Conservation (phyloP, 2,888 invertebrate genomes). For the Tillus elongatus region DNA sequence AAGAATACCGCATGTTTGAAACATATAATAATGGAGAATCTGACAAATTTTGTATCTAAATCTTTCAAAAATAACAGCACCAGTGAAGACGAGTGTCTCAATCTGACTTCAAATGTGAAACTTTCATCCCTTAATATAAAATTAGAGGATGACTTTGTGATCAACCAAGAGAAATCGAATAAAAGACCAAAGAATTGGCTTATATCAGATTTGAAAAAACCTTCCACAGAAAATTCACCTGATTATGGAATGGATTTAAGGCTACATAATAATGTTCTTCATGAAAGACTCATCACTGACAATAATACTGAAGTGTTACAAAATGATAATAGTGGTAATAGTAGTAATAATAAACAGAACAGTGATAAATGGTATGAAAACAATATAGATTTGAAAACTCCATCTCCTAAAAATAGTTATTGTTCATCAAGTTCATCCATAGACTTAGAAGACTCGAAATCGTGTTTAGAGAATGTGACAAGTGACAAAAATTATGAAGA, state of each 20-base stretch:
- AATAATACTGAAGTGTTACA: conserved; percentile 7
- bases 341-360: conserved; percentile 17
- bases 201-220: conserved; percentile 22
- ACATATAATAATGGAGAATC: conserved; percentile 60
- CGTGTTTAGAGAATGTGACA: conserved; percentile 23
- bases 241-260: conserved; percentile 24
- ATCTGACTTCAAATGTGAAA: neutral
- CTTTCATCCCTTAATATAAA: conserved; percentile 16
- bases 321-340: conserved; percentile 13
- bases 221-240: conserved; percentile 7
- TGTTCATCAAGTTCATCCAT: conserved; percentile 30
- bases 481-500: conserved; percentile 15
- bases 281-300: neutral
- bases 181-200: conserved; percentile 28
- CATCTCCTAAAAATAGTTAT: conserved; percentile 21
- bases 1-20: neutral
- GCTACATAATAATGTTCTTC: conserved; percentile 18
- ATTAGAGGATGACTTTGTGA: conserved; percentile 19
- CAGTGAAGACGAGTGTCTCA: neutral
- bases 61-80: conserved; percentile 54
- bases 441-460: conserved; percentile 34
- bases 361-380: conserved; percentile 21
- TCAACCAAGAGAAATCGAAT: conserved; percentile 6
- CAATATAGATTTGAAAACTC: conserved; percentile 17
- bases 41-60: conserved; percentile 80